phyloP scores from a whole-genome alignment of 2,113 vertebrate genomes.

The Acrocephalus kingi region DNA sequence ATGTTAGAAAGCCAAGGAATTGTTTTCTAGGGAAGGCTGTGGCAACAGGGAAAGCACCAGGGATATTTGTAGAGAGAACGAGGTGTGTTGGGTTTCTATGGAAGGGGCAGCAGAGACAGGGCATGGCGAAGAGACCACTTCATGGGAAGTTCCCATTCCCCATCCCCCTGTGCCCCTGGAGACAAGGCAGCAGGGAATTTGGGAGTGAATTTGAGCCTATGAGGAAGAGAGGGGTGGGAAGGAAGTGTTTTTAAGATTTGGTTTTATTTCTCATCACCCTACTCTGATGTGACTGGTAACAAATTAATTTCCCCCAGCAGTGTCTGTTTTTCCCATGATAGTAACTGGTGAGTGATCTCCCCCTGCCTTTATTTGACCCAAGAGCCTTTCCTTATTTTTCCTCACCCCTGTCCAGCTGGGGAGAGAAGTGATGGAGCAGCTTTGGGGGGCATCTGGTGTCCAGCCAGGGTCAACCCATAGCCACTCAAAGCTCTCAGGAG shows the following conservation, averaged over 20 bases:
- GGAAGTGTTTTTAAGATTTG: background rate
- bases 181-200: background rate
- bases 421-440: background rate
- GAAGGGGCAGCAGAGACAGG: background rate
- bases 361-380: background rate
- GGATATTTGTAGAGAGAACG: background rate
- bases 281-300: background rate
- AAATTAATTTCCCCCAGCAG: background rate
- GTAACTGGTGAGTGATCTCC: background rate
- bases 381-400: background rate
- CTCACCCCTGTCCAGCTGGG: background rate
- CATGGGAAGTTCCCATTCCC: background rate
- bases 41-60: background rate
- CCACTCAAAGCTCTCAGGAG: background rate
- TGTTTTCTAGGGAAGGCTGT: background rate
- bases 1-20: background rate
- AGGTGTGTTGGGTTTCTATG: no score
- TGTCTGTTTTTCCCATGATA: rapidly evolving
- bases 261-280: background rate
- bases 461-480: background rate
- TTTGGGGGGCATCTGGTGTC: background rate
- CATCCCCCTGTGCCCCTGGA: no score
- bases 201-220: background rate
- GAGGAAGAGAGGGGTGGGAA: background rate
- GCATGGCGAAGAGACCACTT: no score